Percentiles rank a stretch among this genome's conserved stretches.
Conservation (phyloP, 2,113 vertebrate genomes). For the Empidonax alnorum region DNA sequence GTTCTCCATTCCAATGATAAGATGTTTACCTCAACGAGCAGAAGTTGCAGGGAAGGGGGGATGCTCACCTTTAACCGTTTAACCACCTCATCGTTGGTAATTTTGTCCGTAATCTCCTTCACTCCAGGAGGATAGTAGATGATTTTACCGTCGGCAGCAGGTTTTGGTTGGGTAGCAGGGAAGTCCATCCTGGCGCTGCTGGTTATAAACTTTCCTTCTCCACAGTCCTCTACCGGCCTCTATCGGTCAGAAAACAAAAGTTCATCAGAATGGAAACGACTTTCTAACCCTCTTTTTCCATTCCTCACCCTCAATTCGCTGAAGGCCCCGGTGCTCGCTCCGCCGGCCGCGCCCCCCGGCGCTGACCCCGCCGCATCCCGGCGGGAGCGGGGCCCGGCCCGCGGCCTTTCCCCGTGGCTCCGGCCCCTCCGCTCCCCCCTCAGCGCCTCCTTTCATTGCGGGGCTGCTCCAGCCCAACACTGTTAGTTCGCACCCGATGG, state of each 20-base stretch:
- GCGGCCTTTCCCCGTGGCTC: not conserved
- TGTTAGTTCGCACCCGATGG: slow-evolving; percentile 46
- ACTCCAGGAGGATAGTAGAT: slow-evolving; percentile 96
- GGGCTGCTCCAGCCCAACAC: slow-evolving; percentile 11
- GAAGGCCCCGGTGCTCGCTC: slow-evolving; percentile 31
- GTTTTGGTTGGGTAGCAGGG: slow-evolving; percentile 87
- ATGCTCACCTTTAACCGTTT: slow-evolving; percentile 94
- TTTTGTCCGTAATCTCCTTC: slow-evolving; percentile 98
- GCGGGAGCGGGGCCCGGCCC: not conserved
- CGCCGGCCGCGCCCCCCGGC: slow-evolving; percentile 7
- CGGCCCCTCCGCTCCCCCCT: not conserved
- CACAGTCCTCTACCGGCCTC: slow-evolving; percentile 98
- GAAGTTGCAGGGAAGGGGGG: not conserved
- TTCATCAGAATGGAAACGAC: slow-evolving; percentile 85
- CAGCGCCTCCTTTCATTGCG: slow-evolving; percentile 25
- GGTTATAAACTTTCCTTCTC: slow-evolving; percentile 80
- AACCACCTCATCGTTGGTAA: slow-evolving; percentile 97
- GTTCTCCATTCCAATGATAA: not conserved
- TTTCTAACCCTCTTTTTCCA: slow-evolving; percentile 80
- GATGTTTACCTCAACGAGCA: not conserved
- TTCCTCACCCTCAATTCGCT: slow-evolving; percentile 71
- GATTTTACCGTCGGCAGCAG: slow-evolving; percentile 88
- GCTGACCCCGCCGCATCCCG: not conserved
- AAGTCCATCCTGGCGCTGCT: slow-evolving; percentile 91
- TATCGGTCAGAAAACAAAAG: slow-evolving; percentile 98